These are phyloP conservation scores for Apamea anceps DNA, from an alignment of 2,888 invertebrate genomes.

Conservation along the genomic window DNA sequence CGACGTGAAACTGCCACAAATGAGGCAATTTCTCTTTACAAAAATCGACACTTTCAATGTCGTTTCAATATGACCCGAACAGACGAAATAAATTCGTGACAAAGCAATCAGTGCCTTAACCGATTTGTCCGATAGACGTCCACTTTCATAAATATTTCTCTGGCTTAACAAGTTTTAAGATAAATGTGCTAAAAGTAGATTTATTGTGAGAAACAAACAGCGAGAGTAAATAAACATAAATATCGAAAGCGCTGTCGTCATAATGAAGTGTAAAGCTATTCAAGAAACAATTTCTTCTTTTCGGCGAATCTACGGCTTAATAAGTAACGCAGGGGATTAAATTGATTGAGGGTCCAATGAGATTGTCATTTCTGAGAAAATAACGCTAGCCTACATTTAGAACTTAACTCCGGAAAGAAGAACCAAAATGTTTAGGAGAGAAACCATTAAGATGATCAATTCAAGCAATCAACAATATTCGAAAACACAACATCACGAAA, in stretches of 20 bases:
- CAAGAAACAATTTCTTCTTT: neutral
- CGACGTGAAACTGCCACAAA: conserved; percentile 47
- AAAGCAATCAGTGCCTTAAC: conserved; percentile 61
- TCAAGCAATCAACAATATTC: conserved; percentile 34
- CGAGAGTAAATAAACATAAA: conserved; percentile 30
- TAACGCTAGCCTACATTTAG: neutral
- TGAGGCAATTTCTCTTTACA: conserved; percentile 63
- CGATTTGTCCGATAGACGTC: conserved; percentile 57
- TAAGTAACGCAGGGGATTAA: neutral
- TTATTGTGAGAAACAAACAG: conserved; percentile 12
- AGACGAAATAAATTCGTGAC: conserved; percentile 66
- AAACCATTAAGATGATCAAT: conserved; percentile 39
- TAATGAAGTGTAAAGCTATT: conserved; percentile 8
- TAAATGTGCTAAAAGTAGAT: conserved; percentile 38
- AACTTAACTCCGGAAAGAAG: neutral
- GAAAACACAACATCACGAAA: conserved; percentile 47
- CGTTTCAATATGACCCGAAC: conserved; percentile 64
- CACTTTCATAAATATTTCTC: conserved; percentile 65
- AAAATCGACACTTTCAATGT: conserved; percentile 66
- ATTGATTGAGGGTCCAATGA: neutral
- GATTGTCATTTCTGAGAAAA: conserved; percentile 7
- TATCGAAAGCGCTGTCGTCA: conserved; percentile 29
- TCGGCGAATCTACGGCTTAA: neutral
- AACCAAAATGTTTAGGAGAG: conserved; percentile 10
- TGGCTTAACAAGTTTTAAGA: conserved; percentile 37